Base-by-base conservation (phyloP, 2,888 invertebrate species). In the Pocota personata region DNA sequence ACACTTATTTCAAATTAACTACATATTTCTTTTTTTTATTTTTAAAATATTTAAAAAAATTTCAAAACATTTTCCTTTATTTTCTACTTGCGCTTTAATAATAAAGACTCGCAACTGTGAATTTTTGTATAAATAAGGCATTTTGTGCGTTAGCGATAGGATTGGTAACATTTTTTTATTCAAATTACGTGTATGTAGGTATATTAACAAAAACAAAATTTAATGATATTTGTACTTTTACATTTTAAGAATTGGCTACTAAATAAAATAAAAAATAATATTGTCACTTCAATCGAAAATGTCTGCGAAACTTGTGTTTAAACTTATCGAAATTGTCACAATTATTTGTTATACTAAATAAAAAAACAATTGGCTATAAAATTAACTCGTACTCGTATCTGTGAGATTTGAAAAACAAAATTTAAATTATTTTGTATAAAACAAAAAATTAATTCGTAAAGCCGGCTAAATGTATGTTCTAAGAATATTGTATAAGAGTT, bases 21-120 rank as follows among this genome's bases (percentile, higher is more conserved):
- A 8, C 10, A 8, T n/a, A n/a, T 40, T 40, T 40, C 14, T n/a
- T n/a, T 21, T 19, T 4, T 19, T 21, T 21, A 3, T 12, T 52
- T 14, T 24, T 21, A 21, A 6, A 52, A 52, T 5, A 21, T 50
- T 1, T 16, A 16, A 43, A 43, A 24, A 35, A 57, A 32, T 6
- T 10, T 24, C 16, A 16, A 21, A 32, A 48, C 7, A 12, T 43
- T 43, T 40, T 14, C 8, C 58, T 71, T 62, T 40, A 16, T 71
- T 72, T 76, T 83, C 14, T 7, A 52, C 48, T 83, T 78, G 60
- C 52, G 16, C 46, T 73, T 55, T 69, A 67, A 67, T 40, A 58
- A 71, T 57, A 76, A 88, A 78, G 87, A 90, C 90, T 90, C 89
- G 89, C 73, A 90, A 89, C 90, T 90, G 90, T 90, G 90, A 90